phyloP scores from a whole-genome alignment of 2,797 vertebrate genomes.

The Lepus oiostolus region DNA sequence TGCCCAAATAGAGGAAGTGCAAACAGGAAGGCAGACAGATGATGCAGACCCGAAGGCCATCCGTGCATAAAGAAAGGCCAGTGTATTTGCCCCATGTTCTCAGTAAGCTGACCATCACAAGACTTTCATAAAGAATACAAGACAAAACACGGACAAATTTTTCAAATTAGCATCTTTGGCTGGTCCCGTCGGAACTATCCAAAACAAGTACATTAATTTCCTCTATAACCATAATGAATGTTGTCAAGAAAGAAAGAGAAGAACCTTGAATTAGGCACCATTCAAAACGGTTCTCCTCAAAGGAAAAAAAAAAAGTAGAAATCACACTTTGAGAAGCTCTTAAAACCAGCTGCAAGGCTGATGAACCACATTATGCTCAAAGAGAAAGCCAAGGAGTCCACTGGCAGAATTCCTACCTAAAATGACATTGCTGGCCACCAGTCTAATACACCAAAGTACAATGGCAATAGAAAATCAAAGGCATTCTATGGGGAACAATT shows the following conservation, averaged over 20 bases:
- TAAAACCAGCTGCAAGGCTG: neutral
- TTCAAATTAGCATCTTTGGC: neutral
- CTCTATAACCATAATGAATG: constrained; percentile 6
- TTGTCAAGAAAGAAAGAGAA: constrained; percentile 43
- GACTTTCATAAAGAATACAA: neutral
- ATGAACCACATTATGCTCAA: neutral
- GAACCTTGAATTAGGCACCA: neutral
- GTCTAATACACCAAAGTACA: neutral
- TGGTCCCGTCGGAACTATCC: neutral
- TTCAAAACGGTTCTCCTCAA: constrained; percentile 6
- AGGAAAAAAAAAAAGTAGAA: neutral
- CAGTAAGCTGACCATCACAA: neutral
- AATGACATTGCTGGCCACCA: neutral
- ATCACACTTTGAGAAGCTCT: constrained; percentile 7
- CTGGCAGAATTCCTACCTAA: neutral
- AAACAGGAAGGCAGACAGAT: neutral
- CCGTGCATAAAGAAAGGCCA: neutral
- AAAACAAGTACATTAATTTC: neutral
- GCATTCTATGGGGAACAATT: neutral
- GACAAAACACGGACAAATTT: neutral
- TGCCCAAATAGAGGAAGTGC: neutral
- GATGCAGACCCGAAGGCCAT: neutral
- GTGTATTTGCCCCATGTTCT: neutral
- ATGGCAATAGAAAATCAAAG: neutral
- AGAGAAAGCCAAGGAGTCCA: neutral